Evolutionary conservation across 1,140 invertebrate species (phyloP).

Genomic region (Bombus superbus): DNA sequence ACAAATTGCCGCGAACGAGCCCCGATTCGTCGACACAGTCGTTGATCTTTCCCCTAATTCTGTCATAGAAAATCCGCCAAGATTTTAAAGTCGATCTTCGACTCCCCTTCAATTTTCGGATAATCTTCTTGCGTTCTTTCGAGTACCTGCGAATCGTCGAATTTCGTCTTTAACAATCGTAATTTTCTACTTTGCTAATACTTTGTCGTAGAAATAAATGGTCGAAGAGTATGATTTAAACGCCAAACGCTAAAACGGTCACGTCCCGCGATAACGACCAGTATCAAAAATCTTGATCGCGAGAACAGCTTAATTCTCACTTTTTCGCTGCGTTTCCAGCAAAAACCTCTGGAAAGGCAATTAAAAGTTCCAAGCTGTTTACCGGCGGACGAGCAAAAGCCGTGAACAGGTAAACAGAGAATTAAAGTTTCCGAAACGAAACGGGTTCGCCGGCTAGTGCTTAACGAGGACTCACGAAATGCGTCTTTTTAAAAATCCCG

Average conservation of each 20-base stretch:
- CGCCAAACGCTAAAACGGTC: not conserved
- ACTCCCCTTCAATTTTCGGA: not conserved
- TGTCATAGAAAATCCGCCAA: slow-evolving; percentile 22
- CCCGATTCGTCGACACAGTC: slow-evolving; percentile 39
- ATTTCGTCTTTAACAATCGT: not conserved
- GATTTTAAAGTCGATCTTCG: slow-evolving; percentile 41
- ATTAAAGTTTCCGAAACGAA: slow-evolving; percentile 49
- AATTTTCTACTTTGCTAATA: not conserved
- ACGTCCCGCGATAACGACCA: not conserved
- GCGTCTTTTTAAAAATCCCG: not conserved
- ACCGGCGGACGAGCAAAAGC: slow-evolving; percentile 1
- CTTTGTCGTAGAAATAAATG: not conserved
- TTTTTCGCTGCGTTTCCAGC: not conserved
- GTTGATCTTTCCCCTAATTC: slow-evolving; percentile 63
- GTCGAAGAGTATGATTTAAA: not conserved
- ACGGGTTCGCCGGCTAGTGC: not conserved
- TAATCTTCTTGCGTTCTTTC: not conserved
- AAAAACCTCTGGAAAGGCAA: slow-evolving; percentile 46
- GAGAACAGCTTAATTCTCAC: slow-evolving; percentile 54
- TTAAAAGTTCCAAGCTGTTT: slow-evolving; percentile 62
- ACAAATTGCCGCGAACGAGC: slow-evolving; percentile 65
- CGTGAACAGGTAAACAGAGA: slow-evolving; percentile 59
- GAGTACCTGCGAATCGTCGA: no score
- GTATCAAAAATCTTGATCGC: slow-evolving; percentile 53
- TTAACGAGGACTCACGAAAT: not conserved